phyloP scores from a whole-genome alignment of 92 coral and sea anemone genomes.

The Montipora capitata region DNA sequence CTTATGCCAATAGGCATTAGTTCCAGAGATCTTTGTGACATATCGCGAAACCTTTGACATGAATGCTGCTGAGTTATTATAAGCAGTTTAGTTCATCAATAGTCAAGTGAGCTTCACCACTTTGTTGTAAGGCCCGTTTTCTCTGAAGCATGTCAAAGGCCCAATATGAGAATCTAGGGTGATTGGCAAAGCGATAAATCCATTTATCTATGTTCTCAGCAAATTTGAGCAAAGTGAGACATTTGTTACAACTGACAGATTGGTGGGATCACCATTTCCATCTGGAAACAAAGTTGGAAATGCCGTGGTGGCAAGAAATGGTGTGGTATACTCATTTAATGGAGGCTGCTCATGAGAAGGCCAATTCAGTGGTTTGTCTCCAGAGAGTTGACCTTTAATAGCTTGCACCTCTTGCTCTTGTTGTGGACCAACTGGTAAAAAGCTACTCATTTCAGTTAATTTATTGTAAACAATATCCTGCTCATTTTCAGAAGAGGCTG shows the following conservation, averaged over 20 bases:
- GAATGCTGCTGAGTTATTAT: too few relatives aligned
- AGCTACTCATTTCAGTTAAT: constrained; percentile 54
- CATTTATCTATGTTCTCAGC: constrained; percentile 59
- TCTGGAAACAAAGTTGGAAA: constrained; percentile 64
- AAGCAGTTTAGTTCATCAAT: constrained; percentile 3
- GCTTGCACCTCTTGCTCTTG: constrained; percentile 51
- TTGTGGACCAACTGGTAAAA: constrained; percentile 67
- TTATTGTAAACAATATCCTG: constrained; percentile 59
- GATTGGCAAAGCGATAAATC: constrained; percentile 45
- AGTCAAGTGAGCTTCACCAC: constrained; percentile 65
- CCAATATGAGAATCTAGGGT: constrained; percentile 58
- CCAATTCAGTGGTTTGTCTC: constrained; percentile 50
- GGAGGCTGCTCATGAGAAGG: constrained; percentile 55
- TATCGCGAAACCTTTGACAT: too few relatives aligned
- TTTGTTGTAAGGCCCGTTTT: constrained; percentile 56
- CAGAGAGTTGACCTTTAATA: constrained; percentile 41
- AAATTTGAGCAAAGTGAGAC: constrained; percentile 51
- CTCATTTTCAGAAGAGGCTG: constrained; percentile 31
- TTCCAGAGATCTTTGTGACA: constrained; percentile 74
- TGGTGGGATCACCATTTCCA: constrained; percentile 73
- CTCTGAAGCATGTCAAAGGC: constrained; percentile 70
- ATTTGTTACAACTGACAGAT: background rate
- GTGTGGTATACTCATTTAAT: constrained; percentile 44
- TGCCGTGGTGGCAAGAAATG: constrained; percentile 44
- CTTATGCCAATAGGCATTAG: constrained; percentile 64